Percentiles rank a stretch among this genome's conserved stretches.
phyloP scores from a whole-genome alignment of 2,113 vertebrate species.

The Myanophis thanlyinensis region DNA sequence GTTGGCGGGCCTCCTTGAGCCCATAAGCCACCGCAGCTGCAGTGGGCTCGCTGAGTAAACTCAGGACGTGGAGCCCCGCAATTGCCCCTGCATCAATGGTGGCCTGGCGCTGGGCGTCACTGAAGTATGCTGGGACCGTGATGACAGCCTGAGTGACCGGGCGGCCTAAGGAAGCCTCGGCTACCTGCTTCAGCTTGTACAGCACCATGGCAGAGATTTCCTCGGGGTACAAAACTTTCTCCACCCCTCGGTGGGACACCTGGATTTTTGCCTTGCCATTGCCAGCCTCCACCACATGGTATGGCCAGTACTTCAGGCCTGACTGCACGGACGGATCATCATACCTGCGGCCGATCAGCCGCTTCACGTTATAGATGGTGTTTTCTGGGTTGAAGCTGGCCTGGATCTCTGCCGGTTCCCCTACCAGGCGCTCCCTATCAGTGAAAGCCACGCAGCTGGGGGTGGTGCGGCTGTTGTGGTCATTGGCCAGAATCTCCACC shows the following conservation, averaged over 20 bases:
- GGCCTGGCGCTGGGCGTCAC: slow-evolving; percentile 88
- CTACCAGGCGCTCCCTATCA: slow-evolving; percentile 83
- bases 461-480: slow-evolving; percentile 89
- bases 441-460: slow-evolving; percentile 91
- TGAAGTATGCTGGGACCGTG: slow-evolving; percentile 90
- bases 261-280: slow-evolving; percentile 82
- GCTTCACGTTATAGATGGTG: slow-evolving; percentile 89
- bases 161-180: slow-evolving; percentile 86
- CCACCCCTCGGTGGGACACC: slow-evolving; percentile 87
- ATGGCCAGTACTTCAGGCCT: slow-evolving; percentile 91
- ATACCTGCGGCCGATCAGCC: slow-evolving; percentile 84
- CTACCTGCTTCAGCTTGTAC: slow-evolving; percentile 90
- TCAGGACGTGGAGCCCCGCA: slow-evolving; percentile 82
- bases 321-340: slow-evolving; percentile 84
- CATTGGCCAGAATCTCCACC: slow-evolving; percentile 91
- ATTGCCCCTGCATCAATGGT: slow-evolving; percentile 88
- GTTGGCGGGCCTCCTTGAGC: slow-evolving; percentile 69
- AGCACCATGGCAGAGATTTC: slow-evolving; percentile 92
- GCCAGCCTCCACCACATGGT: slow-evolving; percentile 80
- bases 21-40: slow-evolving; percentile 91
- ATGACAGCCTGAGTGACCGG: slow-evolving; percentile 81
- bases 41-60: slow-evolving; percentile 90
- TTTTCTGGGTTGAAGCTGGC: slow-evolving; percentile 89
- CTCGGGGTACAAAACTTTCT: slow-evolving; percentile 82
- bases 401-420: slow-evolving; percentile 89